Conservation (phyloP, 2,797 vertebrate genomes). For the Typhlichthys subterraneus region DNA sequence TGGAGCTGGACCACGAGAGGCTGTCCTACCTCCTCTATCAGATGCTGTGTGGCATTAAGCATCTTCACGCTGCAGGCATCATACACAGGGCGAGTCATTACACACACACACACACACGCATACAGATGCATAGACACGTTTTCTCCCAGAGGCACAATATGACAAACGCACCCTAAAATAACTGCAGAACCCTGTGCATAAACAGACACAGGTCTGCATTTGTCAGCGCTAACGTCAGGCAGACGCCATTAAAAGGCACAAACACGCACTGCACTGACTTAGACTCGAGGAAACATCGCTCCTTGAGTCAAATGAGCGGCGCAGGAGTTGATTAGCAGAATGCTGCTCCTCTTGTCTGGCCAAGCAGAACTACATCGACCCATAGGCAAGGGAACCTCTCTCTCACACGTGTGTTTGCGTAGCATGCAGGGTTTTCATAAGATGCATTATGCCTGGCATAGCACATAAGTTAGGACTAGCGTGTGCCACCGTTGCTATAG, state of each 20-base stretch:
- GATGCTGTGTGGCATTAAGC: conserved; percentile 96
- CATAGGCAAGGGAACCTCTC: conserved; percentile 38
- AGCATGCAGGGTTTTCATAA: conserved; percentile 39
- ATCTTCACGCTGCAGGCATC: conserved; percentile 94
- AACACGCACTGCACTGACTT: conserved; percentile 1
- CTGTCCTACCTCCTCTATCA: conserved; percentile 97
- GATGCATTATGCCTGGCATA: conserved; percentile 33
- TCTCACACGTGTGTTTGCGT: conserved; percentile 13
- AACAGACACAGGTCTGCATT: not conserved
- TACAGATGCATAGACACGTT: not conserved
- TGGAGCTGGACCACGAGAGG: conserved; percentile 95
- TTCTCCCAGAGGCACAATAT: too few relatives aligned
- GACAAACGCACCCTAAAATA: not conserved
- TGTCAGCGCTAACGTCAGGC: not conserved
- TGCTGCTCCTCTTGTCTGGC: conserved; percentile 45
- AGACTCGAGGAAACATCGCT: conserved; percentile 10
- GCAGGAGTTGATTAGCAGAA: conserved; percentile 52
- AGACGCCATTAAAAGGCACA: not conserved
- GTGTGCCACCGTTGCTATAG: too few relatives aligned
- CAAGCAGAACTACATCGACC: conserved; percentile 66
- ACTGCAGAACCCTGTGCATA: not conserved
- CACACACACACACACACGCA: not conserved
- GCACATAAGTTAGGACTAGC: too few relatives aligned
- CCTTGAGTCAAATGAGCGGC: conserved; percentile 47
- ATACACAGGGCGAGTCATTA: conserved; percentile 88